These are phyloP conservation scores for Caenorhabditis sulstoni DNA, from an alignment of 2,888 invertebrate species.

Conservation along the genomic window DNA sequence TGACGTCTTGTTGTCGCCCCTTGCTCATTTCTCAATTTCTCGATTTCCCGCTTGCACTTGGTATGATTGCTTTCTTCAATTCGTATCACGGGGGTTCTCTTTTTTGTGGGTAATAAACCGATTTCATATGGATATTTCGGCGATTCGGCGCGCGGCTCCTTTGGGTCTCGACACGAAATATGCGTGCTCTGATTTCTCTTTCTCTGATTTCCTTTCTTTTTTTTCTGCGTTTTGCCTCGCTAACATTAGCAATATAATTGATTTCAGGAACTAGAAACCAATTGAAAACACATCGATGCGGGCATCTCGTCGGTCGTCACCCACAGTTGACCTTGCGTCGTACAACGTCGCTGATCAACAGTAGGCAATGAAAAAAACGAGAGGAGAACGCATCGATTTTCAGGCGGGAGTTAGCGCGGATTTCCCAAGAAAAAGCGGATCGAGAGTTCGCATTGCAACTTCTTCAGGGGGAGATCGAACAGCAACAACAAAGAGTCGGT, in stretches of 20 bases:
- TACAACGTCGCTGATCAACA: not conserved
- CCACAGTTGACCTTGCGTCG: not conserved
- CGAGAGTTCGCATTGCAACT: not conserved
- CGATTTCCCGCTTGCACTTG: no score
- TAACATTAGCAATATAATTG: no score
- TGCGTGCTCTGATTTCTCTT: no score
- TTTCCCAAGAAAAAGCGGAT: constrained; percentile 2
- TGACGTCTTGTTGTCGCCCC: no score
- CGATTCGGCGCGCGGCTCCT: no score
- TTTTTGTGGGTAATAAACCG: not conserved
- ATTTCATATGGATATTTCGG: no score
- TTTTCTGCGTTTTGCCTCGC: no score
- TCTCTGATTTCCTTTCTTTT: no score
- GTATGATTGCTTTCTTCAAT: not conserved
- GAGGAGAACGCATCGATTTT: not conserved
- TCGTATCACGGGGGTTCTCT: not conserved
- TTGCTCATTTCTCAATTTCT: no score
- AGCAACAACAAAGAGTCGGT: not conserved
- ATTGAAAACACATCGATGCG: not conserved
- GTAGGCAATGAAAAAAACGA: not conserved
- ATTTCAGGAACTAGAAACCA: no score
- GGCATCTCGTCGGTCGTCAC: not conserved
- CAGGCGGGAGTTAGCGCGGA: not conserved
- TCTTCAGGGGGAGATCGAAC: no score
- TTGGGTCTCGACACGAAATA: no score